Base-by-base conservation (phyloP, 2,113 vertebrate genomes). In the Atractosteus spatula region DNA sequence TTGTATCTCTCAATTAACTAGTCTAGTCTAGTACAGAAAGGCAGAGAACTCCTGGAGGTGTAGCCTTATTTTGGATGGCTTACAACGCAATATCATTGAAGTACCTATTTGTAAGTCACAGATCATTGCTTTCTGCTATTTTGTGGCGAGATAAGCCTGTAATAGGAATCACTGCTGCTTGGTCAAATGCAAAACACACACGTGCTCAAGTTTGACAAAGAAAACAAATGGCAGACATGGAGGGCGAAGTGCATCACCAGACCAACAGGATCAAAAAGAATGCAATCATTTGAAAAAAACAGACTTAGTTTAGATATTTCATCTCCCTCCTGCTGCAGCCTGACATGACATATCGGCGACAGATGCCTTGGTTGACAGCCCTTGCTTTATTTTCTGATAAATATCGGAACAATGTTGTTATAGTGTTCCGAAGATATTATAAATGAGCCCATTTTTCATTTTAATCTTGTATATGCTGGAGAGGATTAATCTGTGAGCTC, bases 391-490 rank as follows among this genome's bases (percentile, higher is more conserved):
- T 71, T 73, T 66, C 71, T 65, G 71, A 77, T 77, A 77, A 61
- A 73, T 77, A 73, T 77, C 66, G 13, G 62, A 70, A 69, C 75
- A 67, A 69, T 55, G 68, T 61, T 68, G 71, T 70, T 59, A 63
- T 62, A 71, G 47, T 62, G 8, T 71, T 66, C 64, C 51, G 56
- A 73, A 61, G 44, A 68, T 75, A 76, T 73, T 66, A 75, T 65
- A 70, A 72, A 72, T 71, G 64, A 54, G 11, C 8, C 66, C 64
- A 74, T 79, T 64, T 68, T 79, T 77, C 73, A 68, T 72, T 74
- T 68, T 76, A 76, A 77, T 75, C 77, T 77, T 70, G 75, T 75
- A 62, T 75, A 57, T 69, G 74, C 65, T 67, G 66, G 42, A 55
- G 54, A 62, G 63, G 51, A 65, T 71, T 70, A 70, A 74, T 78